Conservation (phyloP, 2,888 invertebrate genomes). For the Idaea dimidiata region DNA sequence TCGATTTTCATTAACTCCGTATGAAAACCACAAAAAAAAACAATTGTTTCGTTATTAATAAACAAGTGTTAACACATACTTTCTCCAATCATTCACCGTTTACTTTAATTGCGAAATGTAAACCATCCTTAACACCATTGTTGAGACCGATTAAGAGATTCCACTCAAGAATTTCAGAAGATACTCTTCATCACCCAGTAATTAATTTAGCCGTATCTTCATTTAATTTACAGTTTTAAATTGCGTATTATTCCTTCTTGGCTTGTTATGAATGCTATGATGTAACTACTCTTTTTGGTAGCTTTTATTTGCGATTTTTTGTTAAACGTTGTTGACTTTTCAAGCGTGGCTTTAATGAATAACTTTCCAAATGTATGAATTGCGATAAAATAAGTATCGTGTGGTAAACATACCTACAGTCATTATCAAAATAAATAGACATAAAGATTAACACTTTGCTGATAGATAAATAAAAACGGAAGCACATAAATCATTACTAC, state of each 20-base stretch:
- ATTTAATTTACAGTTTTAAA: neutral
- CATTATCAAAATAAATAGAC: neutral
- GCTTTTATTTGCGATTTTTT: neutral
- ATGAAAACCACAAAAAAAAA: neutral
- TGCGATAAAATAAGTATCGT: too few species aligned
- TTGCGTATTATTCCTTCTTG: conserved; percentile 1
- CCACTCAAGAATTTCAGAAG: neutral
- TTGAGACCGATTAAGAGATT: neutral
- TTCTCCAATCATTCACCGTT: neutral
- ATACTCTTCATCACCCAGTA: neutral
- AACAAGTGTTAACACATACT: conserved; percentile 1
- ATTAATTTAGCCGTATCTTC: neutral
- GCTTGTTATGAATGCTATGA: neutral
- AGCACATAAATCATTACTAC: neutral
- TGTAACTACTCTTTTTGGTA: neutral
- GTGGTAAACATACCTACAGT: too few species aligned
- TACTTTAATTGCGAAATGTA: neutral
- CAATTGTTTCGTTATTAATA: neutral
- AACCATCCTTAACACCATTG: neutral
- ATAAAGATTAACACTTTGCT: neutral
- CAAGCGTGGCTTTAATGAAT: conserved; percentile 3
- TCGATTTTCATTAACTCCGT: neutral
- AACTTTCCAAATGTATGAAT: too few species aligned
- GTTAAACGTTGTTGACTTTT: neutral
- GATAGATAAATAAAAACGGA: neutral